These are phyloP conservation scores for Acanthurus tractus DNA, from an alignment of 2,797 vertebrate species.

Conservation along the genomic window DNA sequence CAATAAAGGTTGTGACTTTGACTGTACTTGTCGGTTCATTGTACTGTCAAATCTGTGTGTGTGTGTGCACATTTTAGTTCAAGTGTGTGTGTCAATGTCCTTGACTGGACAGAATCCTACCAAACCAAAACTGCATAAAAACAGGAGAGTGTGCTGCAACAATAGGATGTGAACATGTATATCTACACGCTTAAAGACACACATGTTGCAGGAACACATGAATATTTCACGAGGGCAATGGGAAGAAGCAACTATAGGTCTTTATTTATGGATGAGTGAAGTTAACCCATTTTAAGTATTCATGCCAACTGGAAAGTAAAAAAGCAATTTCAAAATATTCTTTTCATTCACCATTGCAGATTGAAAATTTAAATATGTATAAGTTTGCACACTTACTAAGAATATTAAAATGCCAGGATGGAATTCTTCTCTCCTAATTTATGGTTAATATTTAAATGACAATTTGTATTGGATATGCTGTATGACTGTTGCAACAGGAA, in stretches of 20 bases:
- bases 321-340: constrained; percentile 34
- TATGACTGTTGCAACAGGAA: not conserved
- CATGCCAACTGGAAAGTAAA: constrained; percentile 36
- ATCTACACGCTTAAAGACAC: constrained; percentile 22
- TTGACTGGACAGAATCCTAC: constrained; percentile 18
- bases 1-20: constrained; percentile 67
- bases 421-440: constrained; percentile 1
- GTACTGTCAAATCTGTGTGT: constrained; percentile 61
- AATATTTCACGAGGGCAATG: constrained; percentile 51
- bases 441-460: constrained; percentile 3
- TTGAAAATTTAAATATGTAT: constrained; percentile 38
- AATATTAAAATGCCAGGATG: constrained; percentile 27
- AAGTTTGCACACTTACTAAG: constrained; percentile 21
- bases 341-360: constrained; percentile 33
- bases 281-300: constrained; percentile 67
- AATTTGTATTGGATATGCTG: not conserved
- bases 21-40: constrained; percentile 63
- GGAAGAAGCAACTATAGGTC: constrained; percentile 38
- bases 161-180: constrained; percentile 18
- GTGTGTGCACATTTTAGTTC: constrained; percentile 42
- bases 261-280: constrained; percentile 62
- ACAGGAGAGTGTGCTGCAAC: constrained; percentile 2
- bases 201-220: constrained; percentile 50
- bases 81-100: constrained; percentile 34
- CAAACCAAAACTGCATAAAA: constrained; percentile 25